A percentile compares a stretch with the other conserved stretches of the same genome.
These are phyloP conservation scores for Neostethus bicornis DNA, from an alignment of 2,797 vertebrate species.

Conservation along the genomic window DNA sequence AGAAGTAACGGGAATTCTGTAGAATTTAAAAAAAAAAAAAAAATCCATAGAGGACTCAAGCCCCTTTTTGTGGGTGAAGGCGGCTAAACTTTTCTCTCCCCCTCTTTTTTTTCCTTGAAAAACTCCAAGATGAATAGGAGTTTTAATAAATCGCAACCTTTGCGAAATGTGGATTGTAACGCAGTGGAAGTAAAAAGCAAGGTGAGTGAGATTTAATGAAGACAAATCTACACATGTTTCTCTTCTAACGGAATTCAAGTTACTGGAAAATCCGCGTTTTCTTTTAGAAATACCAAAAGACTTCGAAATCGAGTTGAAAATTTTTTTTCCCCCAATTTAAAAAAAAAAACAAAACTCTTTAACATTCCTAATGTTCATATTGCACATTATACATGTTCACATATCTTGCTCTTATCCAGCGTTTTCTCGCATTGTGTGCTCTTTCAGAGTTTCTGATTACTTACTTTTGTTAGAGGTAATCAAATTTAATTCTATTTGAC, in stretches of 20 bases:
- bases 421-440: too few relatives aligned
- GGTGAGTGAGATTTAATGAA: slow-evolving; percentile 77
- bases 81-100: slow-evolving; percentile 44
- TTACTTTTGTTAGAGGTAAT: too few relatives aligned
- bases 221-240: slow-evolving; percentile 53
- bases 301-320: too few relatives aligned
- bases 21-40: too few relatives aligned
- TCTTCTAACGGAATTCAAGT: slow-evolving; percentile 26
- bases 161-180: slow-evolving; percentile 86
- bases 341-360: too few relatives aligned
- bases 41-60: slow-evolving; percentile 48
- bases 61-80: slow-evolving; percentile 63
- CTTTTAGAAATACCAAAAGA: background rate
- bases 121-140: slow-evolving; percentile 89
- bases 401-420: too few relatives aligned
- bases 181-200: slow-evolving; percentile 98
- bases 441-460: too few relatives aligned
- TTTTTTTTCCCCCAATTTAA: too few relatives aligned
- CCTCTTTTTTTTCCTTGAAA: slow-evolving; percentile 18
- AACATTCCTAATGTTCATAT: too few relatives aligned
- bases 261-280: slow-evolving; percentile 18
- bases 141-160: slow-evolving; percentile 90
- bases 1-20: slow-evolving; percentile 33
- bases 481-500: too few relatives aligned
- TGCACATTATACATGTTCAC: too few relatives aligned